These are phyloP conservation scores for Dipodomys spectabilis DNA, from an alignment of 2,113 vertebrate genomes.

Conservation along the genomic window DNA sequence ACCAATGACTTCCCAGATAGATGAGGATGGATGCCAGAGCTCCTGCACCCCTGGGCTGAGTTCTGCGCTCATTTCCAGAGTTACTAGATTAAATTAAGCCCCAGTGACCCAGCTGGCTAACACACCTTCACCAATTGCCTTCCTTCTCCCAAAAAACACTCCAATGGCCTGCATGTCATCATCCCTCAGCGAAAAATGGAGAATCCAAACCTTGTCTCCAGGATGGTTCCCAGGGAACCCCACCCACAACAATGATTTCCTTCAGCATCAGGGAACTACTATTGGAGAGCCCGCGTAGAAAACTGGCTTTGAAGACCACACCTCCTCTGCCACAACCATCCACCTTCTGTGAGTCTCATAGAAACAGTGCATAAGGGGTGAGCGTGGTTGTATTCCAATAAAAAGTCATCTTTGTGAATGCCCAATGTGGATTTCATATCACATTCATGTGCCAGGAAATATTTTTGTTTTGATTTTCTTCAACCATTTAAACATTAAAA, in stretches of 20 bases:
- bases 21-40: not conserved
- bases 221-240: not conserved
- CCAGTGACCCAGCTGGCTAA: not conserved
- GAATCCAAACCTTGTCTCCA: not conserved
- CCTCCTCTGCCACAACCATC: not conserved
- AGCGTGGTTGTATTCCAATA: not conserved
- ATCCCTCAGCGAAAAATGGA: not conserved
- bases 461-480: constrained; percentile 17
- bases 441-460: not conserved
- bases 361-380: not conserved
- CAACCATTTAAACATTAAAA: not conserved
- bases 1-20: not conserved
- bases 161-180: not conserved
- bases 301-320: not conserved
- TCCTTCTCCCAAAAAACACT: not conserved
- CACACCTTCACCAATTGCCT: not conserved
- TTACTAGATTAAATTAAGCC: not conserved
- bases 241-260: not conserved
- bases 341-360: no score
- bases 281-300: not conserved
- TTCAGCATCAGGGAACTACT: not conserved
- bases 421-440: not conserved
- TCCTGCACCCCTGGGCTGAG: not conserved
- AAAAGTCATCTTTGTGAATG: not conserved
- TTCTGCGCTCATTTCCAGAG: not conserved